Evolutionary conservation across 2,113 vertebrate genomes (phyloP), one percentile per base, ranked within the genome.

Genomic region (Marmota flaviventris): DNA sequence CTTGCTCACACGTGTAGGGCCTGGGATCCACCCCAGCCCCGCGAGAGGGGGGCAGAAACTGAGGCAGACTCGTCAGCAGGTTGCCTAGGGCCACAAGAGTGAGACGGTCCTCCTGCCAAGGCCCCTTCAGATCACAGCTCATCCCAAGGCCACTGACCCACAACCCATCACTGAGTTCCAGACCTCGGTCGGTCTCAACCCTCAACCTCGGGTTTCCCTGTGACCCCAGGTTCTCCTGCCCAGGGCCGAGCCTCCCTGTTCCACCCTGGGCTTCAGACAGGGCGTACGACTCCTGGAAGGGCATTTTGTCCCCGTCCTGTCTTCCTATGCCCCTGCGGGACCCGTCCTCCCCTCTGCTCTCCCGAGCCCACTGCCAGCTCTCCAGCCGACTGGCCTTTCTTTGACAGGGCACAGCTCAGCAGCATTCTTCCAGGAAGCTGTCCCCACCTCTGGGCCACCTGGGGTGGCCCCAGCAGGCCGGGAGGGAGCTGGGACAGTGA

Each of bases 241-340:
- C 34, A 18, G 32, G 48, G 48, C n/a, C 39, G 63, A 79, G 48
- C 53, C 83, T 8, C 29, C 51, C 27, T 37, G 83, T 39, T 84
- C 24, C 67, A 78, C 1, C 48, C 79, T 63, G 10, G 48, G 58
- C 32, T 32, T 42, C 25, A 77, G 61, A 34, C 81, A 29, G 53
- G 25, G 25, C n/a, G 0, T n/a, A 5, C 24, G 18, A 20, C 70
- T 70, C 61, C 93, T 37, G 24, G 42, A 27, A 16, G 32, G 2
- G 2, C 42, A 70, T 22, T 70, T 10, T 12, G 22, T 27, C 24
- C 5, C 34, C 2, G 2, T 51, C 8, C 13, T 1, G 5, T 4
- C 61, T 32, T n/a, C 63, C 12, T 0, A 9, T 13, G 39, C 16
- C 39, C 69, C 25, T n/a, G 29, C 42, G n/a, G 13, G 25, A 56